Base-by-base conservation (phyloP, 2,888 invertebrate species). In the Troides aeacus region DNA sequence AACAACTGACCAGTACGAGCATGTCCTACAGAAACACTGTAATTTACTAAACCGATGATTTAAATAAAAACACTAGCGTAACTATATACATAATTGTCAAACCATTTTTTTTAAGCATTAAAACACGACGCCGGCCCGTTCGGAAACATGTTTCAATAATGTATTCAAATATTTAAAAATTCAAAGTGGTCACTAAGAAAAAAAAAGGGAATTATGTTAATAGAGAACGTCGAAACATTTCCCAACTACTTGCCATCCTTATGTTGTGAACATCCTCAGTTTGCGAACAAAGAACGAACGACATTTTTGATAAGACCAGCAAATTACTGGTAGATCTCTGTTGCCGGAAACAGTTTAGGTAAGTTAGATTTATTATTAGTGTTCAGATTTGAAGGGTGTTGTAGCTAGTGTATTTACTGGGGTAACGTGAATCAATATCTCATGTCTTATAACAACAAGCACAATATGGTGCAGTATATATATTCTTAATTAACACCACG, bases 31-130 rank as follows among this genome's bases (percentile, higher is more conserved):
- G 76, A 80, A 78, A 83, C 73, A 71, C 74, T 78, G 77, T 82
- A 84, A 85, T 86, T 84, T 83, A 80, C 81, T 82, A 81, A 84
- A 81, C 77, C 74, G 78, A 77, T 78, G 77, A 81, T 84, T 85
- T 83, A 81, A 84, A 83, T 79, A 83, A 82, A 84, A 84, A 83
- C 82, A 79, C 78, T 81, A 80, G 75, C 74, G 75, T 76, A 78
- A 81, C 73, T 62, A 75, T 64, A 74, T 74, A 66, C 62, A 68
- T 72, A 69, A 72, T 66, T 64, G 66, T 70, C 60, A 62, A 66
- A 57, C 50, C 24, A 58, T 68, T 46, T 64, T 70, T 60, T 46
- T 46, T 56, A 30, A 60, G 21, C 58, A 66, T 62, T 59, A 57
- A 63, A 62, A 61, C 39, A 62, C 61, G 62, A 62, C 61, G 39